phyloP scores from a whole-genome alignment of 64 coral and sea anemone species.

The Actinia tenebrosa region DNA sequence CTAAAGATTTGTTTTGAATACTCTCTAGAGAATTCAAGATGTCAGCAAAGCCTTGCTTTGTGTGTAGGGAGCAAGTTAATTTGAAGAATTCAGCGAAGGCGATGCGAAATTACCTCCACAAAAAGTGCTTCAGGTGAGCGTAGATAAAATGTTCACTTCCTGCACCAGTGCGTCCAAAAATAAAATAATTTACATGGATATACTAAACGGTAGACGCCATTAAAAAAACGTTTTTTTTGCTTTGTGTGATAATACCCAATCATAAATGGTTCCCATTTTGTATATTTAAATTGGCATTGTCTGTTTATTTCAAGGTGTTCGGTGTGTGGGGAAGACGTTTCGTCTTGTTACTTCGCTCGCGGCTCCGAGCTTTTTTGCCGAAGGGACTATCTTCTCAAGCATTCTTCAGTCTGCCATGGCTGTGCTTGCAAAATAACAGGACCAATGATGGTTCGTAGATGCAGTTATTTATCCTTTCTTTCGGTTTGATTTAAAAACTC shows the following conservation, averaged over 20 bases:
- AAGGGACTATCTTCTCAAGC: slow-evolving; percentile 66
- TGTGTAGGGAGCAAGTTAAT: neutral
- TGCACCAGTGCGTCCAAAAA: neutral
- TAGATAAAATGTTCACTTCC: slow-evolving; percentile 7
- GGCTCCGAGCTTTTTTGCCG: slow-evolving; percentile 66
- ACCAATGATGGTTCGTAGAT: slow-evolving; percentile 65
- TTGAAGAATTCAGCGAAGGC: neutral
- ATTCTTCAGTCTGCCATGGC: slow-evolving; percentile 55
- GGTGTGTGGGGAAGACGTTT: slow-evolving; percentile 56
- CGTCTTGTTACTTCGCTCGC: slow-evolving; percentile 59
- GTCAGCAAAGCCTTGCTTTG: neutral
- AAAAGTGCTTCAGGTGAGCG: slow-evolving; percentile 14
- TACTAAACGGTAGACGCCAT: slow-evolving; percentile 1
- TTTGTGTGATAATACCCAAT: neutral
- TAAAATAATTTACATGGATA: neutral
- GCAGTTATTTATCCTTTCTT: neutral
- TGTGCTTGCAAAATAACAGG: slow-evolving; percentile 77
- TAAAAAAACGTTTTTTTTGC: neutral
- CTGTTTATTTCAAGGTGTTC: slow-evolving; percentile 48
- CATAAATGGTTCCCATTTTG: neutral
- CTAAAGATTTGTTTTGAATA: neutral
- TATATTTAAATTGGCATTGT: neutral
- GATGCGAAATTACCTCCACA: neutral
- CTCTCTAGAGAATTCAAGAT: neutral
- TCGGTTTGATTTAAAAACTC: neutral